Percentiles rank a stretch among this genome's conserved stretches.
Conservation (phyloP, 2,888 invertebrate genomes). For the Phalera bucephala region DNA sequence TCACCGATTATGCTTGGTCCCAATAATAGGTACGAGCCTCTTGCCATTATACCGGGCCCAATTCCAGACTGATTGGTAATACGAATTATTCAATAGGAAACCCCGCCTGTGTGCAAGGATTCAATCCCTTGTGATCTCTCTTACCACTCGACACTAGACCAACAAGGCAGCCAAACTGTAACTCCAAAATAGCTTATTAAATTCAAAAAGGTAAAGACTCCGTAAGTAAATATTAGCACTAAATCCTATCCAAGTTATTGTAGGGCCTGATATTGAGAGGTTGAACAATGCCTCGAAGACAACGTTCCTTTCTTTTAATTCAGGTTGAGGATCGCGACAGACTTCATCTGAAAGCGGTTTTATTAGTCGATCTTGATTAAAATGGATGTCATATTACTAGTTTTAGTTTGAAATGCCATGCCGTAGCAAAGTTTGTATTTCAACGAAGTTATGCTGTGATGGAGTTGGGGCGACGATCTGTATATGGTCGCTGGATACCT, state of each 20-base stretch:
- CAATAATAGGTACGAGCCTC: too few species aligned
- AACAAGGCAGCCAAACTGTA: too few species aligned
- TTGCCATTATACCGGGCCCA: too few species aligned
- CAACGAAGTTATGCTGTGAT: neutral
- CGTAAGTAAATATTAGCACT: constrained; percentile 17
- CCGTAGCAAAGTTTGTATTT: neutral
- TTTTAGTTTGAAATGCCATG: constrained; percentile 9
- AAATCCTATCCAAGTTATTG: constrained; percentile 14
- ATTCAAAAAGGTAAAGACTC: constrained; percentile 9
- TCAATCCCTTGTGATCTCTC: too few species aligned
- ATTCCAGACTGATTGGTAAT: too few species aligned
- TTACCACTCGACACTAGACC: too few species aligned
- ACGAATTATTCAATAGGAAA: too few species aligned
- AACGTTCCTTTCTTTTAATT: constrained; percentile 29
- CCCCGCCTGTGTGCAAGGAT: too few species aligned
- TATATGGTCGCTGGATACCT: too few species aligned
- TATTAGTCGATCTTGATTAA: constrained; percentile 23
- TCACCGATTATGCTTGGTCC: too few species aligned
- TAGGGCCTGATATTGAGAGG: constrained; percentile 17
- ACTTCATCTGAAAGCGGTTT: constrained; percentile 29
- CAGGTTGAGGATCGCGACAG: constrained; percentile 21
- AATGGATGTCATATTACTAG: constrained; percentile 22
- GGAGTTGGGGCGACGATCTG: too few species aligned
- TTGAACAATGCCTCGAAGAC: constrained; percentile 27
- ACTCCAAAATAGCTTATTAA: constrained; percentile 6